Conservation (phyloP, 2,888 invertebrate species). For the Acanthosoma haemorrhoidale region DNA sequence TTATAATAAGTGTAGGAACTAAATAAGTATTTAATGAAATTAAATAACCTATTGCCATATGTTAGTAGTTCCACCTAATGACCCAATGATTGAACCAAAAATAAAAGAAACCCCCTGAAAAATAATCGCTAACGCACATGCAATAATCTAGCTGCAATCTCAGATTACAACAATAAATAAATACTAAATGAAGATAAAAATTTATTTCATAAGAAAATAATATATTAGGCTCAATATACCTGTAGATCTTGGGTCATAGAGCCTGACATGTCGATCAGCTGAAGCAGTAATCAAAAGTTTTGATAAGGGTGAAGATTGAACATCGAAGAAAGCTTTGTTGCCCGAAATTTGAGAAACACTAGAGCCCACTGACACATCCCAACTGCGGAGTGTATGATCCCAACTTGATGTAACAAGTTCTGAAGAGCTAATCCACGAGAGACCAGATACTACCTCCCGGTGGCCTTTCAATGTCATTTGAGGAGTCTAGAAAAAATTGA, state of each 20-base stretch:
- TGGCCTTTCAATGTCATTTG: slow-evolving; percentile 85
- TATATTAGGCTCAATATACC: slow-evolving; percentile 51
- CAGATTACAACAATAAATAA: no score
- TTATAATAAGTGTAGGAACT: no score
- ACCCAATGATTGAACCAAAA: no score
- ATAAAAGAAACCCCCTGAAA: no score
- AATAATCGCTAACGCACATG: no score
- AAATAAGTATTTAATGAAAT: no score
- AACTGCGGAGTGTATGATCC: slow-evolving; percentile 91
- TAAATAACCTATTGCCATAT: no score
- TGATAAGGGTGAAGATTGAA: slow-evolving; percentile 74
- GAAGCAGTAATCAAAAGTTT: slow-evolving; percentile 76
- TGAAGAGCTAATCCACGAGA: slow-evolving; percentile 71
- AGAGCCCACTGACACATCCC: slow-evolving; percentile 65
- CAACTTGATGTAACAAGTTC: slow-evolving; percentile 82
- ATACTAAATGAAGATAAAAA: no score
- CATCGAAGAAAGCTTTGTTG: slow-evolving; percentile 84
- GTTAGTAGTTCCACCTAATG: no score
- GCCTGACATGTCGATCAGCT: slow-evolving; percentile 81
- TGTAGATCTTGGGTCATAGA: slow-evolving; percentile 86
- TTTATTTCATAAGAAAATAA: no score
- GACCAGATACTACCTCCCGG: slow-evolving; percentile 79
- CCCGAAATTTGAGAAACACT: slow-evolving; percentile 62
- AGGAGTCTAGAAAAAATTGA: slow-evolving; percentile 69
- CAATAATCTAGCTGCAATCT: no score